These are phyloP conservation scores for Typhlichthys subterraneus DNA, from an alignment of 2,797 vertebrate genomes.

Conservation along the genomic window DNA sequence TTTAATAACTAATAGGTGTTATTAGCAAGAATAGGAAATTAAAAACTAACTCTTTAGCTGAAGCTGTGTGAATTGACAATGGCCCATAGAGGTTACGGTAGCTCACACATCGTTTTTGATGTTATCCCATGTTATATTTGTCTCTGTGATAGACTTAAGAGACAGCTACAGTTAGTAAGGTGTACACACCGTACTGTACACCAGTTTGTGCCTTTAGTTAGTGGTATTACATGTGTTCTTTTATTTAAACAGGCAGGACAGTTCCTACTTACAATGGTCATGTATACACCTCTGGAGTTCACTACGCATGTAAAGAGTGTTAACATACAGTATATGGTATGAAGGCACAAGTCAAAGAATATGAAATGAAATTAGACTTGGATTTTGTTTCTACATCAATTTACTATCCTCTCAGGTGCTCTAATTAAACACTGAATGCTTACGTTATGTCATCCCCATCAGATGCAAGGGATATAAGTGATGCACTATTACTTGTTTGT, in stretches of 20 bases:
- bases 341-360: no score
- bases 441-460: neutral
- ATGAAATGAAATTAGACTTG: no score
- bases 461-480: neutral
- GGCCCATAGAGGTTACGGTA: no score
- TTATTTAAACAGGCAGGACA: conserved; percentile 16
- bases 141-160: neutral
- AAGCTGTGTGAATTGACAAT: no score
- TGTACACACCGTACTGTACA: neutral
- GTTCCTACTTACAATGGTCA: neutral
- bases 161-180: neutral
- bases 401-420: conserved; percentile 28
- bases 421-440: conserved; percentile 8
- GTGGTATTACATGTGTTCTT: conserved; percentile 8
- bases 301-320: no score
- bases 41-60: no score
- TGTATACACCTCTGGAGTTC: no score
- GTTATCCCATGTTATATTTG: no score
- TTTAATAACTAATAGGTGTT: neutral
- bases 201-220: conserved; percentile 7
- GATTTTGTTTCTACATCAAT: conserved; percentile 14
- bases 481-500: conserved; percentile 11
- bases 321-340: no score
- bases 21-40: neutral
- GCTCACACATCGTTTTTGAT: no score